A percentile compares a stretch with the other conserved stretches of the same genome.
Conservation (phyloP, 1,140 invertebrate species). For the Lutraria rhynchaena region DNA sequence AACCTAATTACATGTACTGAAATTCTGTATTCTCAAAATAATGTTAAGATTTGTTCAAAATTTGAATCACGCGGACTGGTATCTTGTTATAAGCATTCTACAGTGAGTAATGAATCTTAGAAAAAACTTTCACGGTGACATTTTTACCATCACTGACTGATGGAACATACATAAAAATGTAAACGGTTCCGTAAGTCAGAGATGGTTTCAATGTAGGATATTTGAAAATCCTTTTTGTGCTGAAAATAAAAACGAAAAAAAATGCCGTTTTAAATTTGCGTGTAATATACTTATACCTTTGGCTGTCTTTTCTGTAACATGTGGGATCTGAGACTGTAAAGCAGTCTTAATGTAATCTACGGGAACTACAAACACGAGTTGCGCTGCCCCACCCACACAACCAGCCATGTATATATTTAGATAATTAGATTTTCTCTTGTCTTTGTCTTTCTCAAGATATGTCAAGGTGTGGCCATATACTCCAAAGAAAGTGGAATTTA, state of each 20-base stretch:
- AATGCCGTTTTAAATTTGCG: not conserved
- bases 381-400: constrained; percentile 85
- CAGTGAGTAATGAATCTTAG: too few species aligned
- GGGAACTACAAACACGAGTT: constrained; percentile 86
- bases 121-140: too few species aligned
- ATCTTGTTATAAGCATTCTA: too few species aligned
- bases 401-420: constrained; percentile 84
- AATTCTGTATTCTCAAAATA: too few species aligned
- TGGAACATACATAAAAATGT: too few species aligned
- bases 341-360: constrained; percentile 88
- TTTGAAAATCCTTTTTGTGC: too few species aligned
- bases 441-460: constrained; percentile 78
- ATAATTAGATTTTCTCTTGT: constrained; percentile 57
- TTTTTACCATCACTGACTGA: too few species aligned
- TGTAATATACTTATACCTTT: constrained; percentile 15
- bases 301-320: not conserved
- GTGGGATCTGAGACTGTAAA: constrained; percentile 85
- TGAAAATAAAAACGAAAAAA: not conserved
- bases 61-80: too few species aligned
- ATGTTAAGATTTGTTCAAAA: too few species aligned
- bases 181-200: too few species aligned
- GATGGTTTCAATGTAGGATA: too few species aligned
- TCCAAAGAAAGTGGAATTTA: constrained; percentile 89
- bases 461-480: constrained; percentile 86
- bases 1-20: too few species aligned